A percentile compares a stretch with the other conserved stretches of the same genome.
Conservation (phyloP, 2,888 invertebrate genomes). For the Oxytorus armatus region DNA sequence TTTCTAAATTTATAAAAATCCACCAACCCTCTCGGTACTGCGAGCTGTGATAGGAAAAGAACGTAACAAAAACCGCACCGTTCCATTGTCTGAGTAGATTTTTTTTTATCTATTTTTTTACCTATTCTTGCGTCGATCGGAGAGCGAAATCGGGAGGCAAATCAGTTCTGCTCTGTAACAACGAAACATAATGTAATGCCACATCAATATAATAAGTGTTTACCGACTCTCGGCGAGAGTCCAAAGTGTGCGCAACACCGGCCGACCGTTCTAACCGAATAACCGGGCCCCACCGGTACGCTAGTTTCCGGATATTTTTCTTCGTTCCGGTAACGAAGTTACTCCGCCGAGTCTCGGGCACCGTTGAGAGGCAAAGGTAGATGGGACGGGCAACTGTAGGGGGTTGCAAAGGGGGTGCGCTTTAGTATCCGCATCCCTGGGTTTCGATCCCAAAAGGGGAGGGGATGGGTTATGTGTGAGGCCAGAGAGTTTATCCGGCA, state of each 20-base stretch:
- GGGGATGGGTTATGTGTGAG: too few species aligned
- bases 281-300: slow-evolving; percentile 52
- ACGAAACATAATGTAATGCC: neutral
- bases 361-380: slow-evolving; percentile 11
- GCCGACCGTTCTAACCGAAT: slow-evolving; percentile 57
- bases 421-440: neutral
- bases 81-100: too few species aligned
- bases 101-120: neutral
- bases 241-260: slow-evolving; percentile 16
- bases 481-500: neutral
- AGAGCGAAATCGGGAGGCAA: slow-evolving; percentile 13
- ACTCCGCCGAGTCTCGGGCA: slow-evolving; percentile 45
- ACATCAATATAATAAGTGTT: neutral
- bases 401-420: neutral
- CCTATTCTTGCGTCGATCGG: neutral
- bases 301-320: slow-evolving; percentile 66
- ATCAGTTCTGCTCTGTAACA: slow-evolving; percentile 6
- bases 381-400: too few species aligned
- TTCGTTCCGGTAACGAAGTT: slow-evolving; percentile 63
- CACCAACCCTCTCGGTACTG: too few species aligned
- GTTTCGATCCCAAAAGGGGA: slow-evolving; percentile 28
- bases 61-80: too few species aligned
- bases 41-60: too few species aligned
- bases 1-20: too few species aligned
- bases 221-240: slow-evolving; percentile 22